Evolutionary conservation across 2,113 vertebrate genomes (phyloP).

Genomic region (Paracanthobrama guichenoti): DNA sequence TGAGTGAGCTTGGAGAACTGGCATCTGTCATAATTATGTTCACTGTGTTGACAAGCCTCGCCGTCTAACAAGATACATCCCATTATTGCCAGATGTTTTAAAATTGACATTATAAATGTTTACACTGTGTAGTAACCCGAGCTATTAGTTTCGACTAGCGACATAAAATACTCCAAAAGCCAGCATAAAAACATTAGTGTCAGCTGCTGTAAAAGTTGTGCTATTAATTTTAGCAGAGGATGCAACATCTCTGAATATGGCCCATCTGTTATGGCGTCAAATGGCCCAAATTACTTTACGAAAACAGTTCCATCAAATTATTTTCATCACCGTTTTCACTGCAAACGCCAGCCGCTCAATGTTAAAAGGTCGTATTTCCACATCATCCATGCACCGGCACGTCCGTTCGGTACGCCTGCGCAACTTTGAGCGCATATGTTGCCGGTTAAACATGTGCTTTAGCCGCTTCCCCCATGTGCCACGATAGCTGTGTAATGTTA

Average conservation of each 20-base stretch:
- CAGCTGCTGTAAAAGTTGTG: constrained; percentile 49
- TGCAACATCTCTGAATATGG: constrained; percentile 42
- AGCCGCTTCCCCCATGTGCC: background rate
- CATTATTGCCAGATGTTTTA: constrained; percentile 63
- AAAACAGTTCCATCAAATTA: constrained; percentile 46
- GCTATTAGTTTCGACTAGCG: constrained; percentile 53
- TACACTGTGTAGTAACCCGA: constrained; percentile 61
- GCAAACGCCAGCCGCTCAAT: constrained; percentile 31
- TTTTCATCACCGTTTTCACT: constrained; percentile 10
- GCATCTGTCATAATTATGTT: constrained; percentile 55
- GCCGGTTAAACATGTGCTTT: background rate
- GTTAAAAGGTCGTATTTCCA: constrained; percentile 38
- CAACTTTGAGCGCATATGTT: background rate
- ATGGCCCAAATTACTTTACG: constrained; percentile 52
- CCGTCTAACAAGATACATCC: constrained; percentile 57
- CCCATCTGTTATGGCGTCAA: constrained; percentile 57
- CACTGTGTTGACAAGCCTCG: constrained; percentile 49
- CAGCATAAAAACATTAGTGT: constrained; percentile 52
- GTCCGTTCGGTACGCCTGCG: background rate
- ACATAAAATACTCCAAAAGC: constrained; percentile 53
- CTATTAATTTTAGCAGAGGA: constrained; percentile 56
- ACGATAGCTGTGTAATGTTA: background rate
- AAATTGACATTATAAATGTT: constrained; percentile 64
- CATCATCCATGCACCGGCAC: background rate
- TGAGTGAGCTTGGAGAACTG: constrained; percentile 45